Conservation (phyloP, 2,888 invertebrate genomes). For the Brenthis daphne region DNA sequence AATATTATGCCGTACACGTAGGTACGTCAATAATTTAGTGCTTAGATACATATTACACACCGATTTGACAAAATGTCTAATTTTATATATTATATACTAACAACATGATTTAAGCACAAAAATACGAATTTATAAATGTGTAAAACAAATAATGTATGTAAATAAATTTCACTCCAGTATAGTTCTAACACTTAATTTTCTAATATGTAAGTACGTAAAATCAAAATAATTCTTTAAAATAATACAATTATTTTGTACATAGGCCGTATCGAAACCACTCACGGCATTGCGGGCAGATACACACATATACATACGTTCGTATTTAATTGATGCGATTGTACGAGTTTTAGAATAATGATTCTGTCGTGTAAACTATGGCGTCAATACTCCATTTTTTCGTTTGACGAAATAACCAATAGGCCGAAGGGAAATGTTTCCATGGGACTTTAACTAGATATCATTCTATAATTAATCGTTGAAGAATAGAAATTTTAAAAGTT, state of each 20-base stretch:
- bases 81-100: slow-evolving; percentile 37
- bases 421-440: too few species aligned
- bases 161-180: slow-evolving; percentile 22
- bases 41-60: slow-evolving; percentile 29
- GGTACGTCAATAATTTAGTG: slow-evolving; percentile 43
- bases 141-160: slow-evolving; percentile 29
- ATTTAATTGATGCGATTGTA: too few species aligned
- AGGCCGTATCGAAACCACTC: slow-evolving; percentile 64
- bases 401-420: too few species aligned
- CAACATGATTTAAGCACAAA: slow-evolving; percentile 30
- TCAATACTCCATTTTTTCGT: too few species aligned
- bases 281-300: slow-evolving; percentile 39
- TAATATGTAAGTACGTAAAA: slow-evolving; percentile 22
- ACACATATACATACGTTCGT: too few species aligned
- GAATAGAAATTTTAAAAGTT: too few species aligned
- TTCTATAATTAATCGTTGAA: too few species aligned
- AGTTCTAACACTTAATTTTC: slow-evolving; percentile 1
- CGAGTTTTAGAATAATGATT: too few species aligned
- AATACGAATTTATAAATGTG: slow-evolving; percentile 23
- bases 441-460: too few species aligned
- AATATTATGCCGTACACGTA: slow-evolving; percentile 50
- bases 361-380: too few species aligned
- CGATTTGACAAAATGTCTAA: slow-evolving; percentile 22
- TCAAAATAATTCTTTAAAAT: background rate
- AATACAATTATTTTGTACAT: slow-evolving; percentile 41